A percentile compares a stretch with the other conserved stretches of the same genome.
Conservation (phyloP, 2,113 vertebrate genomes). For the Anguilla japonica region DNA sequence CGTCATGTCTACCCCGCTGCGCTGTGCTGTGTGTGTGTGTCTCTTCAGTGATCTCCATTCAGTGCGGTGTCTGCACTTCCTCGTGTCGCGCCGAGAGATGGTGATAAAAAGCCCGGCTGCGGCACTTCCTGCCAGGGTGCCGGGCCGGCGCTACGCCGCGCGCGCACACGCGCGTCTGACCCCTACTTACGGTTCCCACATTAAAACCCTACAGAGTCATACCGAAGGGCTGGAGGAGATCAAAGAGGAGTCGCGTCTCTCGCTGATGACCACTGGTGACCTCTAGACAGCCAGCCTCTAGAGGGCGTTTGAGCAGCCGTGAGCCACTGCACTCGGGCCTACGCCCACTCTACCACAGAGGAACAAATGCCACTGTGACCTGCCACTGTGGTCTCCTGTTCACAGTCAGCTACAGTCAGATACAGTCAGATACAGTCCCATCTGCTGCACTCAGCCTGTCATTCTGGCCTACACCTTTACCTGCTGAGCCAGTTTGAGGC, state of each 20-base stretch:
- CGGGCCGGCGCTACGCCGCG: neutral
- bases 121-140: neutral
- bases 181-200: neutral
- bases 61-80: neutral
- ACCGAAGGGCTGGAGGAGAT: no score
- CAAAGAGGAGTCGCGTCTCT: no score
- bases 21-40: neutral
- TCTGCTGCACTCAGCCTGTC: no score
- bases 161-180: neutral
- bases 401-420: no score
- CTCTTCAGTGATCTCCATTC: neutral
- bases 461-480: no score
- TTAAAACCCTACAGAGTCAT: no score
- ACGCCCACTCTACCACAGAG: conserved; percentile 17
- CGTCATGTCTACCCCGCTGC: neutral
- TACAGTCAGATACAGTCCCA: no score
- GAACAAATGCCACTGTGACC: conserved; percentile 33
- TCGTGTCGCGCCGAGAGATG: neutral
- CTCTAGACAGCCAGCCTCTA: no score
- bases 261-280: no score
- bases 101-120: neutral
- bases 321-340: no score
- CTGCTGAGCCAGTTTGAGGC: no score
- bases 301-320: no score
- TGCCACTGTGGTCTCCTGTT: neutral